Base-by-base conservation (phyloP, 2,113 vertebrate species). In the Syrrhaptes paradoxus region DNA sequence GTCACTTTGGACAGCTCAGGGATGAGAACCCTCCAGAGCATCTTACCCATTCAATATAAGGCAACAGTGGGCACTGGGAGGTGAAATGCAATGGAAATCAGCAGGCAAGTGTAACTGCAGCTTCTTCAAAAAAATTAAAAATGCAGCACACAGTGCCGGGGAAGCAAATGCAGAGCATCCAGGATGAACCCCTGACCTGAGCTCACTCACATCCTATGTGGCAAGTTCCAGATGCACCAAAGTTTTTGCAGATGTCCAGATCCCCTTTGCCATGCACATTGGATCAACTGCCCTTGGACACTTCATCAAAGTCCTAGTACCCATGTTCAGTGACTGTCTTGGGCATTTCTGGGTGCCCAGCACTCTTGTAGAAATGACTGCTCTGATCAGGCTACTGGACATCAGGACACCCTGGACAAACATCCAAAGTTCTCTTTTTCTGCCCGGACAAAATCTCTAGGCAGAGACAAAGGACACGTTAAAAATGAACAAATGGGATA, bases 361-460 rank as follows among this genome's bases (percentile, higher is more conserved):
- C 34, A 17, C 11, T 62, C 38, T 5, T 17, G 11, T 7, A 58
- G 87, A 43, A 65, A 57, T 34, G 51, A 45, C 41, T 71, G 48
- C 48, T 57, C 84, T 85, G 51, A 38, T 15, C 72, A 74, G 80
- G 36, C 68, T 5, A 0, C 2, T 62, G 76, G 67, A 41, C 51
- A 83, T n/a, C 67, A 77, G 36, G 17, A 70, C 36, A 58, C 28
- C 19, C 34, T 6, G 72, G 63, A 92, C 45, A 92, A 94, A 92
- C 48, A 86, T 22, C 16, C 76, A 62, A 93, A 94, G 41, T 70
- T 46, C 19, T 57, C 24, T 79, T 79, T 57, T 89, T 80, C 58
- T 90, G 72, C 43, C 46, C 86, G 70, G 82, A 25, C 54, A 86
- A 61, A 83, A 94, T 70, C 80, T 62, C 76, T 83, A 90, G 79